Conservation (phyloP, 2,797 vertebrate genomes). For the Gymnodraco acuticeps region DNA sequence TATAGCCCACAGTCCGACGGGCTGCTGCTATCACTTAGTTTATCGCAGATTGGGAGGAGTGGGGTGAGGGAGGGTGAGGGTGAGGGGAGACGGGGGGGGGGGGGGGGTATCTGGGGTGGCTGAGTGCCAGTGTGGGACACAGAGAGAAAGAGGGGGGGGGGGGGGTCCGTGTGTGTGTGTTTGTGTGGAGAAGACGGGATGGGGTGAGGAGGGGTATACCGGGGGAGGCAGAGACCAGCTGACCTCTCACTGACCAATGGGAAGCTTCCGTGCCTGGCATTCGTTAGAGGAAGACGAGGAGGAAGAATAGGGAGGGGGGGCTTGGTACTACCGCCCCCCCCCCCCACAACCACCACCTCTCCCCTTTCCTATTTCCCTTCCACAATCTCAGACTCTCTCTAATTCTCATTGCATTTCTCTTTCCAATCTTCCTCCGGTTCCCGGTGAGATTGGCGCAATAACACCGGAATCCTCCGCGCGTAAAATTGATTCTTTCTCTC, state of each 20-base stretch:
- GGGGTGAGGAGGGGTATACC: conserved; percentile 79
- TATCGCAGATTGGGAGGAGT: conserved; percentile 98
- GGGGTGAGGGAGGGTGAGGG: conserved; percentile 77
- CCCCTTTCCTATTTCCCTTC: conserved; percentile 44
- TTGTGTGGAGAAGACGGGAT: conserved; percentile 79
- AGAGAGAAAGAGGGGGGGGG: conserved; percentile 13
- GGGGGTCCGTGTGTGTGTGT: conserved; percentile 4
- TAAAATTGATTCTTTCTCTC: conserved; percentile 79
- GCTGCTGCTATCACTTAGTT: conserved; percentile 95
- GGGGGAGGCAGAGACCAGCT: conserved; percentile 89
- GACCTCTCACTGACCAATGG: conserved; percentile 96
- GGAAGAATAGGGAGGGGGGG: conserved; percentile 76
- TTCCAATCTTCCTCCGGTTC: conserved; percentile 73
- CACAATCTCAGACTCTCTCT: conserved; percentile 39
- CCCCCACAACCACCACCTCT: background rate
- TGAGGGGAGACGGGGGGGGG: conserved; percentile 9
- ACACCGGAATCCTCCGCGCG: conserved; percentile 75
- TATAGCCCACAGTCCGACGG: conserved; percentile 93
- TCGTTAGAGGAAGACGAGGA: conserved; percentile 85
- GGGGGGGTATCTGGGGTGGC: conserved; percentile 51
- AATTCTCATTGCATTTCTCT: conserved; percentile 63
- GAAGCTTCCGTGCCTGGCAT: conserved; percentile 89
- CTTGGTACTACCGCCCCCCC: conserved; percentile 15
- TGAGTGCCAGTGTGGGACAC: conserved; percentile 66
- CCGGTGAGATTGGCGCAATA: conserved; percentile 81